Evolutionary conservation across 1,140 invertebrate genomes (phyloP), one percentile per base, ranked within the genome.

Genomic region (Lysiphlebus fabarum): DNA sequence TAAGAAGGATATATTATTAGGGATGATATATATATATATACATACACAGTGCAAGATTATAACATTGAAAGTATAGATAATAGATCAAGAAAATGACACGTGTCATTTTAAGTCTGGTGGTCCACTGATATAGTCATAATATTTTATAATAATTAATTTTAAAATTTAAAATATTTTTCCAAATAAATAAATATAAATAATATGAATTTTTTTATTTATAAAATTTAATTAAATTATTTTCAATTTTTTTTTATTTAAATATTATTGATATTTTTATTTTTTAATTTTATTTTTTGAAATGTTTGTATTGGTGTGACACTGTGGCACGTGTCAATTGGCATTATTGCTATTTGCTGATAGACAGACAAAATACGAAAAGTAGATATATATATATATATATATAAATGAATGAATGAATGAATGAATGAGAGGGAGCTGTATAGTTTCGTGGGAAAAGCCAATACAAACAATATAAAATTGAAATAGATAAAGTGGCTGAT

Each of bases 261-360:
- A 40, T 40, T 50, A 26, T 26, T 9, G 33, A 36, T n/a, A 6
- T 33, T 36, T n/a, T 41, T 8, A 38, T 11, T 33, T 36, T n/a
- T 41, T 8, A 38, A 45, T 40, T 33, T 34, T 33, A 51, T 37
- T 38, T n/a, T 38, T 12, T 38, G 34, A n/a, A 10, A 14, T 72
- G 69, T 71, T 70, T 73, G 67, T 63, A 62, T 65, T 69, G 70
- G 72, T 68, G 65, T 65, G 65, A 70, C 70, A 70, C 63, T 64
- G 47, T 69, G 73, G 74, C 76, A 75, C 75, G 76, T 79, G 75
- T 74, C 75, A 69, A 72, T 78, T 77, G 68, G 72, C 74, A 74
- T 79, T 79, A 79, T 79, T 79, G 71, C 76, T 79, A 76, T 79
- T 79, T 79, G 68, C 75, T 64, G 64, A 71, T 69, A 67, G 67